Evolutionary conservation across 2,888 invertebrate genomes (phyloP).

Genomic region (Tinea trinotella): DNA sequence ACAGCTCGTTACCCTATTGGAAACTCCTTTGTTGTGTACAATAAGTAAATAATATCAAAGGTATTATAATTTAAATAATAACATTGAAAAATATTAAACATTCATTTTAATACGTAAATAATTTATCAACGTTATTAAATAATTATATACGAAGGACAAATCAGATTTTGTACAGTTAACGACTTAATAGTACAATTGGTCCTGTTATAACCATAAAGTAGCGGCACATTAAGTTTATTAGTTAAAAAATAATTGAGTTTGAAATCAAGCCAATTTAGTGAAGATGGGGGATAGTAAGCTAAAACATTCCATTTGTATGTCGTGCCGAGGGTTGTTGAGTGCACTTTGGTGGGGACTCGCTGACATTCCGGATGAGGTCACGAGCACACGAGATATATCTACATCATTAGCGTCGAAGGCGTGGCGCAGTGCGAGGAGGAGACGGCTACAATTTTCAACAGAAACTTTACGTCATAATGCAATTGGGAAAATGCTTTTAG

Average conservation of each 20-base stretch:
- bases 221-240: slow-evolving; percentile 6
- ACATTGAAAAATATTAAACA: no score
- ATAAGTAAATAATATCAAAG: no score
- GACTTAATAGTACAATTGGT: slow-evolving; percentile 6
- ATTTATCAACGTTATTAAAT: no score
- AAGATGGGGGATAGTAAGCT: neutral
- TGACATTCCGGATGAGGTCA: slow-evolving; percentile 20
- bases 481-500: neutral
- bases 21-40: no score
- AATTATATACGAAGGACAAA: neutral
- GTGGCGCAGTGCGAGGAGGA: neutral
- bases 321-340: slow-evolving; percentile 24
- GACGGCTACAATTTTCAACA: neutral
- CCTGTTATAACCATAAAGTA: neutral
- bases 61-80: no score
- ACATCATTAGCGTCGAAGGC: slow-evolving; percentile 56
- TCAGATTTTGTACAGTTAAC: slow-evolving; percentile 6
- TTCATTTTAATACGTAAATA: no score
- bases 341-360: slow-evolving; percentile 23
- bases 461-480: neutral
- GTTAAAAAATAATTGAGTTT: neutral
- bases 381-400: slow-evolving; percentile 36
- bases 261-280: neutral
- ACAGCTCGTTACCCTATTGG: no score
- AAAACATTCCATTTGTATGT: slow-evolving; percentile 5